These are phyloP conservation scores for Hemitrygon akajei DNA, from an alignment of 2,797 vertebrate genomes.

Conservation along the genomic window DNA sequence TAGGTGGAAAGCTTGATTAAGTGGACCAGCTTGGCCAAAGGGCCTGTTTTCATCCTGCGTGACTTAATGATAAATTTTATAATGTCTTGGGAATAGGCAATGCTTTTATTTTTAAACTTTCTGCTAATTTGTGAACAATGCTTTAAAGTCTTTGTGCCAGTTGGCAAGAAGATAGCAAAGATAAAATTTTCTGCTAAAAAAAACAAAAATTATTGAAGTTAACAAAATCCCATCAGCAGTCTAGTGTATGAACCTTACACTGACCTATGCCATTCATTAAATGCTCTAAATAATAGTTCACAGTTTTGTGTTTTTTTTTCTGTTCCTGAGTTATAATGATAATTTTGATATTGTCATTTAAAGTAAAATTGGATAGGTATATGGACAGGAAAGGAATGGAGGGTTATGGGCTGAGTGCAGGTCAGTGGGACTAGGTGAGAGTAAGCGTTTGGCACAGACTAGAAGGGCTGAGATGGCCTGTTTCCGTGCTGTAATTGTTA, in stretches of 20 bases:
- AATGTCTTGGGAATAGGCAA: not conserved
- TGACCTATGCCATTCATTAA: not conserved
- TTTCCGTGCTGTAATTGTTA: no score
- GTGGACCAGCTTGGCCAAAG: no score
- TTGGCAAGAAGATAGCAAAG: not conserved
- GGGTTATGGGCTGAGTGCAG: no score
- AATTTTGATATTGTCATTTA: no score
- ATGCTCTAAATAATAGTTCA: not conserved
- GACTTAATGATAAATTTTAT: not conserved
- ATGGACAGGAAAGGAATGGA: no score
- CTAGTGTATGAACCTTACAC: not conserved
- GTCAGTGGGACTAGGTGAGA: no score
- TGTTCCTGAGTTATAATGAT: not conserved
- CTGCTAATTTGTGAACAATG: not conserved
- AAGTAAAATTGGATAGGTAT: no score
- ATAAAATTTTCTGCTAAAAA: not conserved
- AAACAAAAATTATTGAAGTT: not conserved
- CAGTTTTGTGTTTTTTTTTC: not conserved
- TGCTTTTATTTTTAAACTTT: not conserved
- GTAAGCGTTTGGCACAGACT: no score
- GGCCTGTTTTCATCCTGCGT: no score
- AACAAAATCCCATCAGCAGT: not conserved
- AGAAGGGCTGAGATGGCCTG: no score
- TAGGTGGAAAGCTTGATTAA: no score
- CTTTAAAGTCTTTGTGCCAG: not conserved